A percentile compares a stretch with the other conserved stretches of the same genome.
Conservation (phyloP, 2,113 vertebrate species). For the Poicephalus meyeri region DNA sequence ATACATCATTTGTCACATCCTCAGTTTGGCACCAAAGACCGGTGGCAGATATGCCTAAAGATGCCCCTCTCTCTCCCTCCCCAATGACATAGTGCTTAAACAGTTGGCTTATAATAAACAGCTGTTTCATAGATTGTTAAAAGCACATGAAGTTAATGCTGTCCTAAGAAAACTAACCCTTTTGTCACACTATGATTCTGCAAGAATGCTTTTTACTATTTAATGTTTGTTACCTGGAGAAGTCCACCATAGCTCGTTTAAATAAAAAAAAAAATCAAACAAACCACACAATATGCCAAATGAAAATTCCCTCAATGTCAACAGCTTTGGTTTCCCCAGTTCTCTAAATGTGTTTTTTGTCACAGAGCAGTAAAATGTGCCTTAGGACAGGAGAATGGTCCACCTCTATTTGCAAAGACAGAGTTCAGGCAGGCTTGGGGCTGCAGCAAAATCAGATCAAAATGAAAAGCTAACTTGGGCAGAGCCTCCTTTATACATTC, state of each 20-base stretch:
- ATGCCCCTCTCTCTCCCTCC: not conserved
- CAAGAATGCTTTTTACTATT: not conserved
- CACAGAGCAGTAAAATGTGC: not conserved
- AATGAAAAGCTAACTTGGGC: not conserved
- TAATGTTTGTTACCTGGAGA: not conserved
- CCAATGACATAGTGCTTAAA: not conserved
- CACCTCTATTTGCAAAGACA: not conserved
- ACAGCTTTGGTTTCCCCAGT: not conserved
- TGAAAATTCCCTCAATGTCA: not conserved
- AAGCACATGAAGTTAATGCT: not conserved
- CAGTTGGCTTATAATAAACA: not conserved
- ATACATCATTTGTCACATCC: not conserved
- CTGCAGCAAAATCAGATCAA: not conserved
- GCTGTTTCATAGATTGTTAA: not conserved
- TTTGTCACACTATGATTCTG: not conserved
- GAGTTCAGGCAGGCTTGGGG: not conserved
- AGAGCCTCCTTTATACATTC: not conserved
- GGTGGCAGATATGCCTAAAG: not conserved
- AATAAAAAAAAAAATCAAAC: not conserved
- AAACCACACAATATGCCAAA: not conserved
- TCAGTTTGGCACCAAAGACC: not conserved
- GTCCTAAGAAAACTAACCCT: not conserved
- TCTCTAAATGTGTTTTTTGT: not conserved
- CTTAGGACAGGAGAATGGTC: not conserved
- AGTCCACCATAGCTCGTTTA: not conserved